Conservation (phyloP, 2,888 invertebrate genomes). For the Mystacides longicornis region DNA sequence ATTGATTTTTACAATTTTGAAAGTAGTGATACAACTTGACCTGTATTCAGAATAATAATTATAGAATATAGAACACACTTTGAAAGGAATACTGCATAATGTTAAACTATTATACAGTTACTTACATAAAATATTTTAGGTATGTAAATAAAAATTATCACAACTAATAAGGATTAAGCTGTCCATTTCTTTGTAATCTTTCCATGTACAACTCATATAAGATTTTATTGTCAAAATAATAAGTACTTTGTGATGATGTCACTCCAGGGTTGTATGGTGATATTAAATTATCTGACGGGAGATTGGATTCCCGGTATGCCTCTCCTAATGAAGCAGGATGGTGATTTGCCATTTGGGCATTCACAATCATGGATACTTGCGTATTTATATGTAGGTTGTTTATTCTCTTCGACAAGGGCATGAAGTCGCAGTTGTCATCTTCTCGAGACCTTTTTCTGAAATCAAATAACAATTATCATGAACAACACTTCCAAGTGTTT, state of each 20-base stretch:
- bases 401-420: slow-evolving; percentile 83
- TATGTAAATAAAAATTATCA: no score
- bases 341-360: slow-evolving; percentile 17
- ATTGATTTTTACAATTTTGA: no score
- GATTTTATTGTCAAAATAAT: slow-evolving; percentile 82
- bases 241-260: slow-evolving; percentile 68
- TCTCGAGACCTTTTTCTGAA: slow-evolving; percentile 70
- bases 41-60: no score
- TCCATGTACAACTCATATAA: slow-evolving; percentile 79
- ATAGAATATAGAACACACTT: no score
- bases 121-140: no score
- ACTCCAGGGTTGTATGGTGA: slow-evolving; percentile 70
- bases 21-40: no score
- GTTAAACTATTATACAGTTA: no score
- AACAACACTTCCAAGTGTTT: background rate
- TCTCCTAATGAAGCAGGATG: slow-evolving; percentile 30
- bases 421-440: slow-evolving; percentile 73
- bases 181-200: slow-evolving; percentile 60
- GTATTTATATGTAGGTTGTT: slow-evolving; percentile 80
- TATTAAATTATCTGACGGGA: slow-evolving; percentile 25
- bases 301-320: slow-evolving; percentile 27
- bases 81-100: no score
- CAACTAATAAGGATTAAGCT: slow-evolving; percentile 32
- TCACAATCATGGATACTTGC: slow-evolving; percentile 27
- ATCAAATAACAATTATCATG: slow-evolving; percentile 24